Evolutionary conservation across 2,888 invertebrate genomes (phyloP).

Genomic region (Eupithecia inturbata): DNA sequence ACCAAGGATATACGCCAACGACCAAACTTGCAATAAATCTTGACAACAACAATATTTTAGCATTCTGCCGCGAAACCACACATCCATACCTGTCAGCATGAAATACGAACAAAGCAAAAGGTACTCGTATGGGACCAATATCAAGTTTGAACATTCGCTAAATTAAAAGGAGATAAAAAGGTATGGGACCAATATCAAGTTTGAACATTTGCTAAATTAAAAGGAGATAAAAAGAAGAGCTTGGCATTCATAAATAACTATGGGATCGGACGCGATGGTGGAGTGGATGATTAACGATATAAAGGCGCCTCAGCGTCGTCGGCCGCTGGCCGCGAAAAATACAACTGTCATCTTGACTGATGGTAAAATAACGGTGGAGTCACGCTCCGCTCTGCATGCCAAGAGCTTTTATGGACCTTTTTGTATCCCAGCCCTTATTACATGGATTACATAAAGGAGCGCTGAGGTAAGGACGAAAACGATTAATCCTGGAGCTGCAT

Average conservation of each 20-base stretch:
- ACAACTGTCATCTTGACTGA: slow-evolving; percentile 83
- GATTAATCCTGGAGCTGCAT: slow-evolving; percentile 48
- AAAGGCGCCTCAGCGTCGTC: slow-evolving; percentile 77
- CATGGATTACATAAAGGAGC: slow-evolving; percentile 65
- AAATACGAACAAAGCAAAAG: slow-evolving; percentile 11
- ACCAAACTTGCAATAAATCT: slow-evolving; percentile 52
- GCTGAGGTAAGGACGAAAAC: slow-evolving; percentile 56
- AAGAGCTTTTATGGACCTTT: slow-evolving; percentile 72
- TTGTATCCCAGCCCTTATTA: slow-evolving; percentile 71
- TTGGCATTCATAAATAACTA: slow-evolving; percentile 70
- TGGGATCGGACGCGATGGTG: slow-evolving; percentile 66
- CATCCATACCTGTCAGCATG: slow-evolving; percentile 16
- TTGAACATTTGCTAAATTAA: slow-evolving; percentile 20
- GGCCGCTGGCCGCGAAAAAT: slow-evolving; percentile 81
- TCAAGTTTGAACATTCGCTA: slow-evolving; percentile 14
- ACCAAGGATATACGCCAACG: slow-evolving; percentile 51
- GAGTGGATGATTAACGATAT: slow-evolving; percentile 79
- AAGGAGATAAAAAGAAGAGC: slow-evolving; percentile 44
- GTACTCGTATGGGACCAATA: slow-evolving; percentile 6
- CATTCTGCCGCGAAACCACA: slow-evolving; percentile 38
- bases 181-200: slow-evolving; percentile 9
- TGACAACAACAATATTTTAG: slow-evolving; percentile 46
- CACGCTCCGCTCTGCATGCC: slow-evolving; percentile 77
- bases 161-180: slow-evolving; percentile 28
- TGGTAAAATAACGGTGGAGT: slow-evolving; percentile 78